Percentiles rank a stretch among this genome's conserved stretches.
Evolutionary conservation across 2,797 vertebrate species (phyloP).

Genomic region (Lepus townsendii): DNA sequence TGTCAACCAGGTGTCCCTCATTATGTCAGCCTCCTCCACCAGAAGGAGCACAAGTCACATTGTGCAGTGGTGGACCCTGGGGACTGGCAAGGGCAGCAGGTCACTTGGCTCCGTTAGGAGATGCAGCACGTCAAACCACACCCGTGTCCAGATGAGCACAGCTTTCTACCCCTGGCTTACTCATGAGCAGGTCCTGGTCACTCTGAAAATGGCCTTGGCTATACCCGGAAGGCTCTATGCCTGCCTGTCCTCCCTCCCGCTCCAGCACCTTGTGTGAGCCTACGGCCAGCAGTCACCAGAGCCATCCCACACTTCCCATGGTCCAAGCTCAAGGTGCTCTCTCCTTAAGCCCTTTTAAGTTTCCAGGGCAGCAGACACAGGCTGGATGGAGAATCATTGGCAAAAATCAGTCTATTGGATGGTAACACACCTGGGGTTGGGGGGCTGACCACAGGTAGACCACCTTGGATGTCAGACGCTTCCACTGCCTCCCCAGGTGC

Average conservation of each 20-base stretch:
- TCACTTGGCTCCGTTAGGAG: background rate
- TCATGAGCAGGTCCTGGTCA: fast-evolving
- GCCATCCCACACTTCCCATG: background rate
- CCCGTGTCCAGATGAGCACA: too few relatives aligned
- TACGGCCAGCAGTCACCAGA: too few relatives aligned
- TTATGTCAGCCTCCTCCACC: background rate
- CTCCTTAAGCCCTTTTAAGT: too few relatives aligned
- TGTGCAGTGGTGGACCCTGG: fast-evolving
- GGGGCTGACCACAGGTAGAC: fast-evolving
- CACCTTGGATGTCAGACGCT: too few relatives aligned
- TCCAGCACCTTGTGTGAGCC: background rate
- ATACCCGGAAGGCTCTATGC: background rate
- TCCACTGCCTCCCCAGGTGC: too few relatives aligned
- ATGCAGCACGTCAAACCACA: background rate
- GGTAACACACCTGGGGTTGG: background rate
- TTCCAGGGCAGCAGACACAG: background rate
- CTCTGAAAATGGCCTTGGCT: background rate
- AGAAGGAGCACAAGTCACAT: fast-evolving
- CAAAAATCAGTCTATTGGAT: background rate
- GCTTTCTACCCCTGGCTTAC: background rate
- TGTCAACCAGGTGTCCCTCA: background rate
- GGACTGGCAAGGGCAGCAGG: background rate
- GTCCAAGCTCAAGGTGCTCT: background rate
- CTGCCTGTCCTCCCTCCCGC: fast-evolving
- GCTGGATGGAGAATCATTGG: too few relatives aligned